These are phyloP conservation scores for Notarius lentiginosus DNA, from an alignment of 2,113 vertebrate genomes.

Conservation along the genomic window DNA sequence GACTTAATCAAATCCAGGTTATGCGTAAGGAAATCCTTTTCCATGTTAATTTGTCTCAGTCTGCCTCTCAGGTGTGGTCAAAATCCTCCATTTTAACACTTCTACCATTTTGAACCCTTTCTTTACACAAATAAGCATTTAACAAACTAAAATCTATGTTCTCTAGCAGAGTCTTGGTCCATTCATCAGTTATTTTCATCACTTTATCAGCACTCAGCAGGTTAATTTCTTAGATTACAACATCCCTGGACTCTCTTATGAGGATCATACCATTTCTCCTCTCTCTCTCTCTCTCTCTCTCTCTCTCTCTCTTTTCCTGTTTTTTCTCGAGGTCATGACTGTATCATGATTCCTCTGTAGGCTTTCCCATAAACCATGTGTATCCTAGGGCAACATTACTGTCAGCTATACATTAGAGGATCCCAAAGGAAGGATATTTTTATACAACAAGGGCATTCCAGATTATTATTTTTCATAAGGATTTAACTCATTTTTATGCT, in stretches of 20 bases:
- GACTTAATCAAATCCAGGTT: no score
- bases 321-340: neutral
- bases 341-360: slow-evolving; percentile 11
- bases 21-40: neutral
- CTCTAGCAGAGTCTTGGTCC: neutral
- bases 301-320: no score
- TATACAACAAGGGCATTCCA: neutral
- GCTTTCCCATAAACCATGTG: neutral
- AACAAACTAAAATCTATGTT: neutral
- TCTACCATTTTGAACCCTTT: neutral
- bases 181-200: neutral
- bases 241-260: neutral
- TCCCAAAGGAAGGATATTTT: slow-evolving; percentile 3
- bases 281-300: slow-evolving; percentile 6
- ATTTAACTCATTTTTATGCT: slow-evolving; percentile 1
- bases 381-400: neutral
- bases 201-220: slow-evolving; percentile 1
- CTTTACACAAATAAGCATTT: neutral
- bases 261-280: neutral
- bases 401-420: neutral
- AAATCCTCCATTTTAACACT: neutral
- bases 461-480: neutral
- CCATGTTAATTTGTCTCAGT: neutral
- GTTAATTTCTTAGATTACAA: neutral
- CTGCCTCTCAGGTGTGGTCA: neutral